Evolutionary conservation across 2,888 invertebrate species (phyloP).

Genomic region (Tipula unca): DNA sequence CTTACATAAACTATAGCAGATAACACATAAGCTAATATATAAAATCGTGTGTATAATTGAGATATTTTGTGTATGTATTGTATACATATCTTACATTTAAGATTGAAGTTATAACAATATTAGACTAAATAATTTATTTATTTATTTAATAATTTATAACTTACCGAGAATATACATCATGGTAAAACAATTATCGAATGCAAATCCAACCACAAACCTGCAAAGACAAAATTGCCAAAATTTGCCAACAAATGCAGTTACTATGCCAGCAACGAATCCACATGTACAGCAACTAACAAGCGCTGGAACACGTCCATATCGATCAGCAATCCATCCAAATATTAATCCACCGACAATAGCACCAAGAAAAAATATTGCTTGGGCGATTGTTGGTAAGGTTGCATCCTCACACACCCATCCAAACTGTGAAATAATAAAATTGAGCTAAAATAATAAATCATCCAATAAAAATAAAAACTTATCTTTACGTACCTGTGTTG

Average conservation of each 20-base stretch:
- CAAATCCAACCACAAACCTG: conserved; percentile 77
- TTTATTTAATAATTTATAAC: conserved; percentile 30
- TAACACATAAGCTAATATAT: too few species aligned
- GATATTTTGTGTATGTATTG: too few species aligned
- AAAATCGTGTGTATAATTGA: too few species aligned
- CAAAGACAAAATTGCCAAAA: conserved; percentile 73
- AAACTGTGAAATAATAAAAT: conserved; percentile 44
- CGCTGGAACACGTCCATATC: conserved; percentile 75
- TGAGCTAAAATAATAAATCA: not conserved
- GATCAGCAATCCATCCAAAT: conserved; percentile 82
- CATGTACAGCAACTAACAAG: conserved; percentile 66
- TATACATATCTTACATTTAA: too few species aligned
- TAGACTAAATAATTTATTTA: too few species aligned
- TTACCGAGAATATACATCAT: conserved; percentile 90
- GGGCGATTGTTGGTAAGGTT: conserved; percentile 66
- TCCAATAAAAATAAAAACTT: not conserved
- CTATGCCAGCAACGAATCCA: conserved; percentile 60
- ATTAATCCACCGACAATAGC: conserved; percentile 78
- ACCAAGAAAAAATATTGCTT: conserved; percentile 80
- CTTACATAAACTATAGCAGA: too few species aligned
- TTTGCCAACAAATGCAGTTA: conserved; percentile 60
- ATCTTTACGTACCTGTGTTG: conserved; percentile 58
- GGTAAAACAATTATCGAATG: conserved; percentile 84
- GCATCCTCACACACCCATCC: conserved; percentile 83
- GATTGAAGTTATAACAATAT: too few species aligned